Conservation (phyloP, 2,113 vertebrate species). For the Hyaena hyaena region DNA sequence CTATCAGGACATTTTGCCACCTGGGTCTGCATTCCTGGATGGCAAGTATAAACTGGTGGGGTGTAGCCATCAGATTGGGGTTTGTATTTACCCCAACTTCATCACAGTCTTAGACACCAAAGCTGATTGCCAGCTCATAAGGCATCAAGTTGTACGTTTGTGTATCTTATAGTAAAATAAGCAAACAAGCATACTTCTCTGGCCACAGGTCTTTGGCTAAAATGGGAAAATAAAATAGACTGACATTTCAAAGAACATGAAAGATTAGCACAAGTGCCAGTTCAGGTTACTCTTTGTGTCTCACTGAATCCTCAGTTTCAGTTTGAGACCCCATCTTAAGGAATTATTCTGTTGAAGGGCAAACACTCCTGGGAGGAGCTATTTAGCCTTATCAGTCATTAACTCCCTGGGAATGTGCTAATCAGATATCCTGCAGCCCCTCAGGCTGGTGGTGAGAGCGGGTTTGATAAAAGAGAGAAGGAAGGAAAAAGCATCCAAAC, state of each 20-base stretch:
- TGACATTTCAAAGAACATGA: neutral
- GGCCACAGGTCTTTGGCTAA: neutral
- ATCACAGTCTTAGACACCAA: neutral
- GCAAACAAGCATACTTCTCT: neutral
- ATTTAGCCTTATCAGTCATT: neutral
- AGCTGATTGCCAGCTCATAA: neutral
- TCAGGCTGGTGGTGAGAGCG: neutral
- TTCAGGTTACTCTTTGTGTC: neutral
- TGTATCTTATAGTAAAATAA: neutral
- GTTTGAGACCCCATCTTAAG: neutral
- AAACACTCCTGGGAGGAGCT: neutral
- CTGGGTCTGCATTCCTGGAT: rapidly evolving
- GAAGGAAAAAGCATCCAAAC: neutral
- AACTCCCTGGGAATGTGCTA: neutral
- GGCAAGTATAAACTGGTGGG: neutral
- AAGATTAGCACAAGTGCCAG: neutral
- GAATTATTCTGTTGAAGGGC: neutral
- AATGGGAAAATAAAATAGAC: neutral
- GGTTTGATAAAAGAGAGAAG: neutral
- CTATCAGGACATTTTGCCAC: neutral
- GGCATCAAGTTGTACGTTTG: neutral
- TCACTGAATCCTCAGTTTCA: neutral
- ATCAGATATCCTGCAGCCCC: neutral
- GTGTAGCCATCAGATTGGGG: rapidly evolving
- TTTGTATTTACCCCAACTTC: neutral